These are phyloP conservation scores for Coregonus sp. DNA, from an alignment of 2,797 vertebrate genomes.

Conservation along the genomic window DNA sequence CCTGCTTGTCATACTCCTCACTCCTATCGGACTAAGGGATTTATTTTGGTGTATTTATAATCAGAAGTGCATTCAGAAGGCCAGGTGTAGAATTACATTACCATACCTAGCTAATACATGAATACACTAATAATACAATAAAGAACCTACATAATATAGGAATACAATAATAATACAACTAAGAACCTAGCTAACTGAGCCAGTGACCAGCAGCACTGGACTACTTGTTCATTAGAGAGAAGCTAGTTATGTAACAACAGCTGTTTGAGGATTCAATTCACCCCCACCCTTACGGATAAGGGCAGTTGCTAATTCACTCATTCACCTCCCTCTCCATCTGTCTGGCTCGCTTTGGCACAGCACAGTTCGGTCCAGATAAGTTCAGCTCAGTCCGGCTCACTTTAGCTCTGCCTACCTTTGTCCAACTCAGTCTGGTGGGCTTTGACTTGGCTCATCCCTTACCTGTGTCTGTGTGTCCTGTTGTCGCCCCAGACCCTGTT, in stretches of 20 bases:
- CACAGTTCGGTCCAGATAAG: background rate
- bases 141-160: no score
- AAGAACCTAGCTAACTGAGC: no score
- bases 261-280: background rate
- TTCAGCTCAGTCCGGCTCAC: background rate
- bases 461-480: background rate
- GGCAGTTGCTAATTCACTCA: no score
- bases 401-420: background rate
- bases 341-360: no score
- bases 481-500: slow-evolving; percentile 52
- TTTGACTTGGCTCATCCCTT: slow-evolving; percentile 2
- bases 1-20: background rate
- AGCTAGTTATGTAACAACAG: background rate
- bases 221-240: background rate
- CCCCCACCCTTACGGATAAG: no score
- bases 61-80: background rate
- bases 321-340: no score
- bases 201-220: background rate
- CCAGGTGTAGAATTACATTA: no score
- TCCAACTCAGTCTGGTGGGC: background rate
- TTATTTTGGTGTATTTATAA: background rate
- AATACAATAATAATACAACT: no score
- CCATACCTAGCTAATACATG: no score
- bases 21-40: background rate
- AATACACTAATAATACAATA: no score